A percentile compares a stretch with the other conserved stretches of the same genome.
These are phyloP conservation scores for Antheraea mylitta DNA, from an alignment of 1,140 invertebrate species.

Conservation along the genomic window DNA sequence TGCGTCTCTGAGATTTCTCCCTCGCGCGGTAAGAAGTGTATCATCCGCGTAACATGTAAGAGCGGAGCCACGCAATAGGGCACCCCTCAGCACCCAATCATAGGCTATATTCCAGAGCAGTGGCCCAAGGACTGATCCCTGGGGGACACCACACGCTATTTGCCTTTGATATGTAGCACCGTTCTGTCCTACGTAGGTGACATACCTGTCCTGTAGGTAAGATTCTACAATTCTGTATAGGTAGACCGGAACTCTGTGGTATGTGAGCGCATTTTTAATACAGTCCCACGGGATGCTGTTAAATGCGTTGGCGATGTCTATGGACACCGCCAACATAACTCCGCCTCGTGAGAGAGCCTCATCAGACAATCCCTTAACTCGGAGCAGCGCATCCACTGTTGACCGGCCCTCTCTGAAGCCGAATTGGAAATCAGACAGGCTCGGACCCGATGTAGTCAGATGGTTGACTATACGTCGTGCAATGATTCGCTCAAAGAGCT, in stretches of 20 bases:
- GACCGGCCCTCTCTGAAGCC: not conserved
- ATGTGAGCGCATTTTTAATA: not conserved
- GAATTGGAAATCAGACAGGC: too few species aligned
- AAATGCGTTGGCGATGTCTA: slow-evolving; percentile 9
- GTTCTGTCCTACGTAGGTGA: not conserved
- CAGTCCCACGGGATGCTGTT: slow-evolving; percentile 7
- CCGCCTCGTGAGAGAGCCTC: not conserved
- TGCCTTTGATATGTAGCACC: not conserved
- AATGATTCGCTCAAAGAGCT: too few species aligned
- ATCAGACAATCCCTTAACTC: not conserved
- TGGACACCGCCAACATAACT: slow-evolving; percentile 2
- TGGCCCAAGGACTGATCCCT: not conserved
- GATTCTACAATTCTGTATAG: not conserved
- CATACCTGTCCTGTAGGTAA: not conserved
- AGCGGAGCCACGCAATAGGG: too few species aligned
- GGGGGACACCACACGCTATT: slow-evolving; percentile 4
- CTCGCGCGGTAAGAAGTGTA: not conserved
- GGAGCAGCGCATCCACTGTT: not conserved
- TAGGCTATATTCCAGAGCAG: slow-evolving; percentile 5
- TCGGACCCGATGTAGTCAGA: too few species aligned
- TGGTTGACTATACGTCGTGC: too few species aligned
- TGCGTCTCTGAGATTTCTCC: not conserved
- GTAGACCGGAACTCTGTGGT: not conserved
- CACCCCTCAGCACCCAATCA: not conserved
- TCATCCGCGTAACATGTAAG: slow-evolving; percentile 10